Percentiles rank a stretch among this genome's conserved stretches.
These are phyloP conservation scores for Zaprionus camerounensis DNA, from an alignment of 1,140 invertebrate genomes.

Conservation along the genomic window DNA sequence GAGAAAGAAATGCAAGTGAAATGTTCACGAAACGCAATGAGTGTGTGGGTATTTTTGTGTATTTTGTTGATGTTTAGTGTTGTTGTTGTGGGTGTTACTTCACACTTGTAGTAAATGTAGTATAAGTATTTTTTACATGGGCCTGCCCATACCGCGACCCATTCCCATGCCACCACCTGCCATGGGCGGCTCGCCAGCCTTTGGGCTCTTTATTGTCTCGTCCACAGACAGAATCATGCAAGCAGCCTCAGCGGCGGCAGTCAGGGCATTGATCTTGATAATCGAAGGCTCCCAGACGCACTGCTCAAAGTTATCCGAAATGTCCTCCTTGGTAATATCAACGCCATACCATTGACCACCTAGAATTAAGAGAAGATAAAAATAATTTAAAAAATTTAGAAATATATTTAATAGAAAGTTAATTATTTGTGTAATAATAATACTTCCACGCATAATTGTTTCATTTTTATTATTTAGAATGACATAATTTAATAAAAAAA, in stretches of 20 bases:
- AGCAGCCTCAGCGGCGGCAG: constrained; percentile 97
- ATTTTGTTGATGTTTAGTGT: constrained; percentile 52
- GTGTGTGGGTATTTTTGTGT: constrained; percentile 31
- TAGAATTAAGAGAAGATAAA: constrained; percentile 47
- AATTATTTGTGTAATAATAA: neutral
- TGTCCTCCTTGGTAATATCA: constrained; percentile 96
- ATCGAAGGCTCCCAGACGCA: constrained; percentile 99
- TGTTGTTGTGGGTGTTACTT: constrained; percentile 27
- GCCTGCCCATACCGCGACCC: constrained; percentile 90
- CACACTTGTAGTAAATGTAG: constrained; percentile 20
- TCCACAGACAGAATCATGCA: constrained; percentile 98
- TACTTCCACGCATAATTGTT: no score
- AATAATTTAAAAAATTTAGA: constrained; percentile 11
- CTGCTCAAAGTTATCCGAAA: constrained; percentile 95
- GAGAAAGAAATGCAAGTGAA: constrained; percentile 61
- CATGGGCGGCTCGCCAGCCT: constrained; percentile 86
- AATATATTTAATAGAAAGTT: neutral
- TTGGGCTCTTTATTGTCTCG: constrained; percentile 98
- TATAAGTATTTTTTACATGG: constrained; percentile 84
- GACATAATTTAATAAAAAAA: no score
- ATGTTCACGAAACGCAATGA: constrained; percentile 35
- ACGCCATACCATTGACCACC: constrained; percentile 96
- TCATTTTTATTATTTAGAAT: no score
- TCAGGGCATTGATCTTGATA: constrained; percentile 98
- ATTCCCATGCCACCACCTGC: constrained; percentile 85